Percentiles rank a stretch among this genome's conserved stretches.
These are phyloP conservation scores for Nomada ferruginata DNA, from an alignment of 2,888 invertebrate species.

Conservation along the genomic window DNA sequence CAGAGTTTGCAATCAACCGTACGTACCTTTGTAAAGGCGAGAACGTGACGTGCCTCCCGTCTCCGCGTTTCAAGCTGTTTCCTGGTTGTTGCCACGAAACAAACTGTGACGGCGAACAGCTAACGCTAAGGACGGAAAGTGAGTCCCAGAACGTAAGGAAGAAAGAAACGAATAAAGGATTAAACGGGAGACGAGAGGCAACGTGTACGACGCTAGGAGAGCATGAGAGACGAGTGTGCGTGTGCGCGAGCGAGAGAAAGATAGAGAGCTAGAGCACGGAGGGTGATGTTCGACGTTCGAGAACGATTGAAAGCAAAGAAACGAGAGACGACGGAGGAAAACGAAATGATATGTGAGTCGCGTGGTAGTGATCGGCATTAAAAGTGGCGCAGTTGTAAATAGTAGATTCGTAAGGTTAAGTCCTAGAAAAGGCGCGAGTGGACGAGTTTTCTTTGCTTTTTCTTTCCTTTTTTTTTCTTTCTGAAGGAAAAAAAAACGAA, in stretches of 20 bases:
- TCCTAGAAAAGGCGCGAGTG: conserved; percentile 65
- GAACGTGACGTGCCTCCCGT: conserved; percentile 67
- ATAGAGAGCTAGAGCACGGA: conserved; percentile 26
- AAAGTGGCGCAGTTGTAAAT: conserved; percentile 62
- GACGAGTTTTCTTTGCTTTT: conserved; percentile 35
- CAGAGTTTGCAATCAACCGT: conserved; percentile 79
- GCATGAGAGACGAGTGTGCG: conserved; percentile 24
- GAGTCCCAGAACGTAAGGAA: too few relatives aligned
- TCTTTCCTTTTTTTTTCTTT: neutral
- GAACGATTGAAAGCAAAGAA: neutral
- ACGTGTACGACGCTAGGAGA: neutral
- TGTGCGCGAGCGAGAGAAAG: conserved; percentile 27
- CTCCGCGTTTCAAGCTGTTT: neutral
- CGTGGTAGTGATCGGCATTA: conserved; percentile 32
- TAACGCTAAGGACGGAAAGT: too few relatives aligned
- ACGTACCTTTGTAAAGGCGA: conserved; percentile 72
- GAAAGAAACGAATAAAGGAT: too few relatives aligned
- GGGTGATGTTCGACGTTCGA: conserved; percentile 6
- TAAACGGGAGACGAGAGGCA: conserved; percentile 17
- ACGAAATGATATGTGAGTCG: neutral
- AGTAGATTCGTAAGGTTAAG: conserved; percentile 70
- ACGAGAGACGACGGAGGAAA: conserved; percentile 1
- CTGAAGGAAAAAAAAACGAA: conserved; percentile 22
- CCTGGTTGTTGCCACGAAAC: neutral
- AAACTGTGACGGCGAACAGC: neutral